phyloP scores from a whole-genome alignment of 2,113 vertebrate genomes.

The Rhynchomys soricoides region DNA sequence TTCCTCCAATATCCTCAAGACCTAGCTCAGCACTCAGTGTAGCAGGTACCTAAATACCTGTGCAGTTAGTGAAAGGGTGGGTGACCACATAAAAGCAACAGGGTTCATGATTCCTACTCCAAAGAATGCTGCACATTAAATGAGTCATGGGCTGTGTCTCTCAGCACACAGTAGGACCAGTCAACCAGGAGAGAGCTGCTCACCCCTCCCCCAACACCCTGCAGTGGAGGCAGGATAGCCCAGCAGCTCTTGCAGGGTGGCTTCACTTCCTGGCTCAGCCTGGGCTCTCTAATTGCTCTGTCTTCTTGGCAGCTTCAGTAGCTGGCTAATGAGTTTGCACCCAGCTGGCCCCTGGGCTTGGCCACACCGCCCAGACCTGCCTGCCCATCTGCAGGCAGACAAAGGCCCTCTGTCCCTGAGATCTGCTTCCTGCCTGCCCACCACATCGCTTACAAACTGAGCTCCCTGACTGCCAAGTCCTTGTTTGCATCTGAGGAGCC shows the following conservation, averaged over 20 bases:
- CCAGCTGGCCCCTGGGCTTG: slow-evolving; percentile 59
- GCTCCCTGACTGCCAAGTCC: background rate
- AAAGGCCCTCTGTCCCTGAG: slow-evolving; percentile 75
- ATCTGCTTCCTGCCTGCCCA: slow-evolving; percentile 31
- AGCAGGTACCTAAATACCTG: background rate
- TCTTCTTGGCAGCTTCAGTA: slow-evolving; percentile 70
- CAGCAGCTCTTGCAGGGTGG: background rate
- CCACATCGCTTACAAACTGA: background rate
- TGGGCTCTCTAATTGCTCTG: slow-evolving; percentile 58
- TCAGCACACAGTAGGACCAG: background rate
- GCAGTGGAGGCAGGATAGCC: background rate
- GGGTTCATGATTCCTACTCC: background rate
- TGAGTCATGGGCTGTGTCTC: background rate
- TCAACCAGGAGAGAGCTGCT: background rate
- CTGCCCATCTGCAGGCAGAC: slow-evolving; percentile 74
- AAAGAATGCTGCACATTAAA: background rate
- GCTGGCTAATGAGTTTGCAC: slow-evolving; percentile 74
- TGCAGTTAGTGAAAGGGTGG: background rate
- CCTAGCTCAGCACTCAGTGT: background rate
- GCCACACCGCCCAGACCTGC: slow-evolving; percentile 61
- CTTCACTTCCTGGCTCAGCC: slow-evolving; percentile 45
- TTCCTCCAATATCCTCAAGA: background rate
- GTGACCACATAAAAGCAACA: background rate
- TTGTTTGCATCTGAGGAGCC: background rate
- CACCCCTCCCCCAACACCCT: too few species aligned